Base-by-base conservation (phyloP, 2,888 invertebrate genomes). In the Xanthia icteritia region DNA sequence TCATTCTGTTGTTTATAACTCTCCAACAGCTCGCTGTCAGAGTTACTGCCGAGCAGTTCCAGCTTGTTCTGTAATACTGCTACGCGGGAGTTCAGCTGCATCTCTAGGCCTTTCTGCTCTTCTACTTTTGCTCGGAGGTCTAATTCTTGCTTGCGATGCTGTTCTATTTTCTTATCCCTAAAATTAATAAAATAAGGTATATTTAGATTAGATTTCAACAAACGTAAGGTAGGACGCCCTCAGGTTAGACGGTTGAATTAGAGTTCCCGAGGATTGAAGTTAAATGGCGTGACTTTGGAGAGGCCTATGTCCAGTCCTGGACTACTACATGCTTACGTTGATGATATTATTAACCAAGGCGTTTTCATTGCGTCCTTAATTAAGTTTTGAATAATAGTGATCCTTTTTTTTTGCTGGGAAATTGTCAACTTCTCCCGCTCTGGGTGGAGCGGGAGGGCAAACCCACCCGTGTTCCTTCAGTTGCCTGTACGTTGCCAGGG, bases 151-250 rank as follows among this genome's bases (percentile, higher is more conserved):
- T 96, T 96, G 9, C 96, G 93, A 81, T 95, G 94, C 2, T 93
- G 93, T 81, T 96, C 96, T 60, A 96, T 79, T 83, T 93, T 95
- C 82, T 95, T 96, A 73, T 96, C 96, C 23, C 96, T 96, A 81
- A 63, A 86, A 71, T 64, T 1, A 13, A 8, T 31, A 36, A 2
- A 31, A 5, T 42, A 27, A 27, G 17, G 13, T 51, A 2, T 15
- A 20, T 51, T 51, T 51, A n/a, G 4, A 15, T 23, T 9, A 42
- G 8, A 2, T 61, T n/a, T 36, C n/a, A 63, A 42, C 2, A 42
- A 42, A 31, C 0, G 9, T n/a, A 39, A 39, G 11, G 2, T 27
- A 39, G 1, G 2, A 13, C 23, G 4, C 1, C 3, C 11, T 31
- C 31, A 31, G 31, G 31, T 31, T 31, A 31, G 13, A 45, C 13